Evolutionary conservation across 2,113 vertebrate genomes (phyloP), one percentile per base, ranked within the genome.

Genomic region (Hiodon alosoides): DNA sequence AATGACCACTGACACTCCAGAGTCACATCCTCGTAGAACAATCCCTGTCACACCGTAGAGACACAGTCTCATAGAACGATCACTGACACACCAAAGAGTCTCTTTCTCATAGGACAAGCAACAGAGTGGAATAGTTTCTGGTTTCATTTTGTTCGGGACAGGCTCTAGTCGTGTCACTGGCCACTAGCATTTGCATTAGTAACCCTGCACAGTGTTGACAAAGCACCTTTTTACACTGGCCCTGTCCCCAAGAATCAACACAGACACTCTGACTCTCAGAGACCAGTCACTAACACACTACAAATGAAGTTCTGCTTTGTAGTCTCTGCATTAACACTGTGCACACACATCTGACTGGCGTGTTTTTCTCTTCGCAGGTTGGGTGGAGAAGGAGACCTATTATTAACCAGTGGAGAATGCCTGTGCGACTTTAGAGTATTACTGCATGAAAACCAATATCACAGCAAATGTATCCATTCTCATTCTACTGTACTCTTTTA

Each of bases 311-410:
- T 78, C 80, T 78, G 83, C 82, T 79, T 76, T 81, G 74, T 58
- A 79, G 83, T 80, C 82, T 83, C 79, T 81, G 73, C 74, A 79
- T 64, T n/a, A 31, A 31, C 31, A 82, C 78, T 69, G 16, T 4
- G 13, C 4, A 16, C 73, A 79, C 80, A 81, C 78, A 69, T 50
- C 72, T 85, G 81, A 31, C 52, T 81, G 81, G 77, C 78, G 80
- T 83, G 68, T 60, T 70, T 82, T 11, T 81, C 13, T 82, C 69
- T 84, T 82, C 86, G 47, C 84, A 95, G 94, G 93, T 79, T 95
- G 94, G 94, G 84, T 95, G 85, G 93, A 94, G 81, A 85, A 2
- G 77, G 93, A 95, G 84, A 93, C 93, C 0, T 94, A 94, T 89
- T 94, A 95, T 89, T 95, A 89, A 88, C 78, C 69, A 75, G 82